Base-by-base conservation (phyloP, 2,888 invertebrate genomes). In the Plutella xylostella region DNA sequence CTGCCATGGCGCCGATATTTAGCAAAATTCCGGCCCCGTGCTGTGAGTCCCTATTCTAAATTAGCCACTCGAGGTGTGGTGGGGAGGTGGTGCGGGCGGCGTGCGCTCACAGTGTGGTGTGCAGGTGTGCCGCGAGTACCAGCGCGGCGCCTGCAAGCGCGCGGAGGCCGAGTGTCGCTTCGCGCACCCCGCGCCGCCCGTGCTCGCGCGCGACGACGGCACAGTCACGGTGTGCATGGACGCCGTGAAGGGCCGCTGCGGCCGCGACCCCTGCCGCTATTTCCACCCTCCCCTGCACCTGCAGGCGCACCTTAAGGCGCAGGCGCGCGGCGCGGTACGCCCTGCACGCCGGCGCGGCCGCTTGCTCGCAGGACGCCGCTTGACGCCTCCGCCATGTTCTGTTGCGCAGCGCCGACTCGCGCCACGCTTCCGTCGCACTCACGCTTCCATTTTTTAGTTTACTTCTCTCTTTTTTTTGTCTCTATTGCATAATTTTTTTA, bases 281-380 rank as follows among this genome's bases (percentile, higher is more conserved):
- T 97, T 96, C 92, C 97, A 97, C 92, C 97, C 97, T 89, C 97
- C 97, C 90, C 92, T 96, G 91, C 97, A 97, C 94, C 96, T 97
- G 89, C 94, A 94, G 93, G 94, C 94, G 91, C 94, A 94, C 93
- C 94, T 96, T 92, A 95, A 95, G 94, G 94, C 95, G 90, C 96
- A 96, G 92, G 92, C 93, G 90, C 92, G 93, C 92, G 90, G 90
- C 90, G 90, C 91, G 91, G 91, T 91, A 91, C 90, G 91, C 89
- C 89, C 75, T 75, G 71, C 72, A 75, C 74, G 80, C 76, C 74
- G 78, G 74, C 79, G 79, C 80, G 79, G 79, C 77, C 82, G 77
- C 60, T 25, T 72, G 76, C 76, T 75, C 75, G 75, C 78, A 72
- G 39, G n/a, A 72, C 74, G 78, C 78, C 80, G 75, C 62, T 78